Evolutionary conservation across 2,113 vertebrate species (phyloP), one percentile per base, ranked within the genome.

Genomic region (Sorex araneus): DNA sequence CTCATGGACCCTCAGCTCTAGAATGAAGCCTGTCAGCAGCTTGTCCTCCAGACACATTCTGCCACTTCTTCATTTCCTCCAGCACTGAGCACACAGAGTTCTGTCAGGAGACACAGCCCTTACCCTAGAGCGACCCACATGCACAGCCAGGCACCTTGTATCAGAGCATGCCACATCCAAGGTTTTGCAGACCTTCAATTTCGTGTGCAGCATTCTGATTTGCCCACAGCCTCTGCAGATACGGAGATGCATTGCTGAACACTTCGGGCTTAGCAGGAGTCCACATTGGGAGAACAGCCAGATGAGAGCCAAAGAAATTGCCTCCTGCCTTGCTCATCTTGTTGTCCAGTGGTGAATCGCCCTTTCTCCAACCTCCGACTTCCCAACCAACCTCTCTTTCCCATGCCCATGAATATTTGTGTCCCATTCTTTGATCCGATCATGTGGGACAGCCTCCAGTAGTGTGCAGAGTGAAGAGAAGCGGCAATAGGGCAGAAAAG

Each of bases 401-500:
- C 36, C 27, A 1, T 32, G 84, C 30, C 74, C 6, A 1, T 3
- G 11, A 50, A 0, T 0, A 10, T 30, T 10, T 23, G 15, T 1
- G 10, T 70, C 27, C 63, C 84, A 27, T 30, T 40, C 45, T 63
- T n/a, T 19, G 16, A 50, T 66, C 32, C 84, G 15, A 67, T n/a
- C 69, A 60, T 60, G 57, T 60, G 57, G 57, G 54, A 15, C n/a
- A 12, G 11, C 3, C 47, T 43, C 2, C 12, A 54, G 32, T 28
- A 36, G 36, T 50, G 0, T 47, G 40, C n/a, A 74, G 36, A 19
- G 9, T 19, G 50, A 23, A 78, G 13, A 27, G 3, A 3, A 19
- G 11, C 32, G 70, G 15, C 27, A 34, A 13, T 9, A 15, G 40
- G 21, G 23, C 15, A 15, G 8, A 45, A 34, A 40, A 10, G 18